Percentiles rank a stretch among this genome's conserved stretches.
Conservation (phyloP, 2,888 invertebrate genomes). For the Acanthosepion esculentum region DNA sequence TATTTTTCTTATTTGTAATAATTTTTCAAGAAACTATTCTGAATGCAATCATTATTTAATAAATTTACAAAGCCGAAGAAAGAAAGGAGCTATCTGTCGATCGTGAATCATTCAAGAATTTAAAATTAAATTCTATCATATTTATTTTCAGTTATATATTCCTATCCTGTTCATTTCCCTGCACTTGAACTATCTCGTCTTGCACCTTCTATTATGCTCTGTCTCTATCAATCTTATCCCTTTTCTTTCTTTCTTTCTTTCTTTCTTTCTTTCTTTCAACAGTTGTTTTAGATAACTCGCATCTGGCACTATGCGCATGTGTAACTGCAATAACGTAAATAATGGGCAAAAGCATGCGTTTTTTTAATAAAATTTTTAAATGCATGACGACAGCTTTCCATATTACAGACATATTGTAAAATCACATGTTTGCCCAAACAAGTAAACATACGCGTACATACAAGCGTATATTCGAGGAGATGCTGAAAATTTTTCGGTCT, state of each 20-base stretch:
- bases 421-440: too few species aligned
- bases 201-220: too few species aligned
- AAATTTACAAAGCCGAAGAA: not conserved
- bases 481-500: too few species aligned
- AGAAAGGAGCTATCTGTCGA: not conserved
- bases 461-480: too few species aligned
- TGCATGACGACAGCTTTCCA: too few species aligned
- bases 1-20: too few species aligned
- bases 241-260: not conserved
- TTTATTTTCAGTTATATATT: constrained; percentile 7
- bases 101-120: not conserved
- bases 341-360: not conserved
- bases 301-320: not conserved
- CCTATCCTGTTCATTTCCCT: not conserved
- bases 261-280: not conserved
- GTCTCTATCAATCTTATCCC: too few species aligned
- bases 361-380: not conserved
- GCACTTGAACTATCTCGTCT: not conserved
- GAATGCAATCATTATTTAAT: not conserved
- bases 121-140: not conserved
- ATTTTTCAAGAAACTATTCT: too few species aligned
- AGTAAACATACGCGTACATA: too few species aligned
- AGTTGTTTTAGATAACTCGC: not conserved
- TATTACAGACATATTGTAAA: too few species aligned
- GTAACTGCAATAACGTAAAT: not conserved